phyloP scores from a whole-genome alignment of 2,888 invertebrate species.

The Sphecodes monilicornis region DNA sequence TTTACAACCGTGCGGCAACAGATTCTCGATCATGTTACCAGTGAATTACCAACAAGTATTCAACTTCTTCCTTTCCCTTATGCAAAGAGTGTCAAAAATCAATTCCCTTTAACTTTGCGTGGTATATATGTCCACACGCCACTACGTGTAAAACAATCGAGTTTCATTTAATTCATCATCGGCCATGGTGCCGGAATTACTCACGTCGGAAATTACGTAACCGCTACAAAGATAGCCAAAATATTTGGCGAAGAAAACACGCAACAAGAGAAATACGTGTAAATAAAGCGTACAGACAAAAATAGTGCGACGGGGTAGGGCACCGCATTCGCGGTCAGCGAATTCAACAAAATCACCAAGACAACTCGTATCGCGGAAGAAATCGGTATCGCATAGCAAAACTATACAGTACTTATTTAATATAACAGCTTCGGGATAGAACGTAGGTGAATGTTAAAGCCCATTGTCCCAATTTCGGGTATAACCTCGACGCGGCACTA shows the following conservation, averaged over 20 bases:
- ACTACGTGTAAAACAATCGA: slow-evolving; percentile 66
- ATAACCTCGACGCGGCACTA: slow-evolving; percentile 68
- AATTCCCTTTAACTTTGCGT: slow-evolving; percentile 66
- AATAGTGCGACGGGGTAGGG: slow-evolving; percentile 77
- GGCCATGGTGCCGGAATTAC: slow-evolving; percentile 69
- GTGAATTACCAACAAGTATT: slow-evolving; percentile 31
- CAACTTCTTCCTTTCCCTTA: slow-evolving; percentile 32
- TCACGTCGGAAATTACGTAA: slow-evolving; percentile 77
- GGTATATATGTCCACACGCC: slow-evolving; percentile 54
- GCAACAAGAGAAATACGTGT: slow-evolving; percentile 70
- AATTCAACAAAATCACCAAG: slow-evolving; percentile 63
- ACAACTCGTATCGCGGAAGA: slow-evolving; percentile 41
- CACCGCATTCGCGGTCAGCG: slow-evolving; percentile 63
- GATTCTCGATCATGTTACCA: slow-evolving; percentile 48
- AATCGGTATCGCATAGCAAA: slow-evolving; percentile 43
- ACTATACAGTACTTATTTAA: slow-evolving; percentile 45
- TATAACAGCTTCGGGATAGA: slow-evolving; percentile 29
- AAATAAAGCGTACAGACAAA: slow-evolving; percentile 75
- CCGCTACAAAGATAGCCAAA: slow-evolving; percentile 73
- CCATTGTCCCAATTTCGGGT: slow-evolving; percentile 61
- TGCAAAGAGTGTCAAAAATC: slow-evolving; percentile 67
- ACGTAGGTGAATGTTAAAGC: slow-evolving; percentile 24
- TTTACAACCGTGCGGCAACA: slow-evolving; percentile 52
- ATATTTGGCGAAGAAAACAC: slow-evolving; percentile 76
- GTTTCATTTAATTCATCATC: slow-evolving; percentile 68